Evolutionary conservation across 2,113 vertebrate species (phyloP).

Genomic region (Pogonocichla stellata): DNA sequence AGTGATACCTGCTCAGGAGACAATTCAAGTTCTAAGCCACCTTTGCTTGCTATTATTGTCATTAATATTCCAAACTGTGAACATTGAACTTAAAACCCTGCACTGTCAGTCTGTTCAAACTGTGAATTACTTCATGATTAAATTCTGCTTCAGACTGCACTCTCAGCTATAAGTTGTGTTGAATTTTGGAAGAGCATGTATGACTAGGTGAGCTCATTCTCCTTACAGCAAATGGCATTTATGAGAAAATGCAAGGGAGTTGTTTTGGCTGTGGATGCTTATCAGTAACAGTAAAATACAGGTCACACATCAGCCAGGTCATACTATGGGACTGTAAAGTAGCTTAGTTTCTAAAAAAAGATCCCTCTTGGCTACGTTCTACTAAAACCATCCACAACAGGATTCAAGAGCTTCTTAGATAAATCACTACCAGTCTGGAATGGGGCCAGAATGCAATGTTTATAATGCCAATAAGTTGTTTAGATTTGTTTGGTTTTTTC

Average conservation of each 20-base stretch:
- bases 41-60: not conserved
- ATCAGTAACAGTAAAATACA: not conserved
- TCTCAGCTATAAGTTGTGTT: not conserved
- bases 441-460: not conserved
- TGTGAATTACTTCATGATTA: not conserved
- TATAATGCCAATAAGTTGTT: not conserved
- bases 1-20: not conserved
- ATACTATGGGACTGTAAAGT: not conserved
- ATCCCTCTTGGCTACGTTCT: not conserved
- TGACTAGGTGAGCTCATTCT: not conserved
- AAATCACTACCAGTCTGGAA: not conserved
- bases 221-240: not conserved
- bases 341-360: slow-evolving; percentile 51
- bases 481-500: not conserved
- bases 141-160: not conserved
- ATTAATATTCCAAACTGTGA: not conserved
- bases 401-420: not conserved
- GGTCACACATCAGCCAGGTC: not conserved
- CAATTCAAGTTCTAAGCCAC: not conserved
- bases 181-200: not conserved
- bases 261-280: not conserved
- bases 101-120: not conserved
- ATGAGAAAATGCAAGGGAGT: not conserved
- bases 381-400: slow-evolving; percentile 16
- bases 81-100: not conserved